Evolutionary conservation across 37 sponge, comb jelly and placozoan genomes (phyloP), one percentile per base, ranked within the genome.

Genomic region (Chondrosia reniformis): DNA sequence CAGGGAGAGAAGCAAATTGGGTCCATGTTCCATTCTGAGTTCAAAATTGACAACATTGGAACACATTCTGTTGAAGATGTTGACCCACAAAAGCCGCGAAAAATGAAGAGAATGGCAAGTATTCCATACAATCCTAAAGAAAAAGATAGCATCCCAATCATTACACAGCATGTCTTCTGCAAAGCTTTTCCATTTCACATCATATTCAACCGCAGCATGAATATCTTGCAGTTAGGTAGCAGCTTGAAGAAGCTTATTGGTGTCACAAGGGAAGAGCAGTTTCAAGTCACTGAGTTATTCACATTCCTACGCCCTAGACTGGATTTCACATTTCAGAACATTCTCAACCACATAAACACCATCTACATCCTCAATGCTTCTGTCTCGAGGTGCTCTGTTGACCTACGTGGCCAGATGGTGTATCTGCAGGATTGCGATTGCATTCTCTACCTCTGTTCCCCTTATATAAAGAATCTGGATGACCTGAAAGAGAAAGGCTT

Each of bases 381-480:
- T 8, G 38, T 46, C 38, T 55, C 4, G 24, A 59, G 61, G 61
- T 6, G 28, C 28, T 6, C 8, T 59, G 61, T 57, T 32, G 56
- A 55, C 39, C 78, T 93, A 61, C 63, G 84, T 30, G 94, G 96
- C 3, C 96, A 95, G 77, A 95, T 95, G 96, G 80, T 95, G 45
- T 76, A 83, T 44, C 78, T 89, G 25, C 45, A 64, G 9, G 87
- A 95, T 1, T 59, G 77, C 3, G 79, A 86, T 44, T 38, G 82
- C 65, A 88, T 95, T 71, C 73, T 95, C 6, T 95, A 88, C 71
- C 84, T 95, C 40, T 92, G 96, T 41, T 95, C 96, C 17, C 96
- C 96, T 17, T 80, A 89, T 3, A 85, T 95, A n/a, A 83, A 79
- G 42, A 44, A 45, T 36, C 76, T 95, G 10, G 69, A 92, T 17